These are phyloP conservation scores for Parapsyche elsis DNA, from an alignment of 1,140 invertebrate genomes.

Conservation along the genomic window DNA sequence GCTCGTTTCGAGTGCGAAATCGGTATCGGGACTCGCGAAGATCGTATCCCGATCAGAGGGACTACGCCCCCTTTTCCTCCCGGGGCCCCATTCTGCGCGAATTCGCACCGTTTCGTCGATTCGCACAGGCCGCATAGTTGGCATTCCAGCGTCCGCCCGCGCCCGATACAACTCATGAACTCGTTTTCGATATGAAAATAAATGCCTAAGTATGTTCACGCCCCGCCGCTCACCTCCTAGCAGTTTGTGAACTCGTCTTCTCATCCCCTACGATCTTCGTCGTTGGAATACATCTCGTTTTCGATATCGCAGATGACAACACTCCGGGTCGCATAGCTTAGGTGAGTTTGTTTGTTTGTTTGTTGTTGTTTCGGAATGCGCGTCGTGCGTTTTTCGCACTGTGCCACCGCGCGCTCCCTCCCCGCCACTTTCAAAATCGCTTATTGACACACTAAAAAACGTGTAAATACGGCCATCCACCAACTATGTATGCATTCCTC, in stretches of 20 bases:
- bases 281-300: no score
- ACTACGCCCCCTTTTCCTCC: neutral
- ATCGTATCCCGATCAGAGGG: neutral
- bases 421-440: neutral
- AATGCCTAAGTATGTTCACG: conserved; percentile 35
- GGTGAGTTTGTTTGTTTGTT: conserved; percentile 7
- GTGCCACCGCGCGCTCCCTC: neutral
- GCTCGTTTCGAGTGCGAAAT: no score
- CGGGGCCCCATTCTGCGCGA: neutral
- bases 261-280: neutral
- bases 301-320: conserved; percentile 3
- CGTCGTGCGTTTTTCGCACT: neutral
- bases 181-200: conserved; percentile 46
- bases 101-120: neutral
- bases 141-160: conserved; percentile 32
- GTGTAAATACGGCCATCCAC: neutral
- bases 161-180: conserved; percentile 31
- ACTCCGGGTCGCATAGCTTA: conserved; percentile 4
- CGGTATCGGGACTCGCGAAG: no score
- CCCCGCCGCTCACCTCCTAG: conserved; percentile 2
- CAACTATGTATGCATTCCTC: neutral
- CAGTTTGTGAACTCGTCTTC: no score
- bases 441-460: conserved; percentile 35
- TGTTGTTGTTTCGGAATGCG: conserved; percentile 7
- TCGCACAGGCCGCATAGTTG: neutral